Evolutionary conservation across 2,888 invertebrate species (phyloP).

Genomic region (Tinea pellionella): DNA sequence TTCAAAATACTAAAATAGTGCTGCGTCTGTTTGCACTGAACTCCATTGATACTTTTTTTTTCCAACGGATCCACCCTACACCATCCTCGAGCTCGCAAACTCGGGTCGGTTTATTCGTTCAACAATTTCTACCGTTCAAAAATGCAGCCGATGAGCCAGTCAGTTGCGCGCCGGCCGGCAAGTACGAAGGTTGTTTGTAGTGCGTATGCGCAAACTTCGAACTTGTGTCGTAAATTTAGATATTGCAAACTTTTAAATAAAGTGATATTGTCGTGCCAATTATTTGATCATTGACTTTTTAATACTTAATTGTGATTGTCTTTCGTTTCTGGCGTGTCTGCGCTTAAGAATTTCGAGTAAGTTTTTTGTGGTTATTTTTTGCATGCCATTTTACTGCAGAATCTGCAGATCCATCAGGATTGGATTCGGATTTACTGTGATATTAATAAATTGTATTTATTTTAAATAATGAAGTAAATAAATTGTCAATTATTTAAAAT

Average conservation of each 20-base stretch:
- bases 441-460: too few species aligned
- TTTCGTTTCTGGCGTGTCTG: background rate
- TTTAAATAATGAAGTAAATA: too few species aligned
- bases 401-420: background rate
- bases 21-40: background rate
- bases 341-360: background rate
- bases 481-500: too few species aligned
- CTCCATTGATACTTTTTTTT: background rate
- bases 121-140: background rate
- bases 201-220: constrained; percentile 47
- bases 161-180: constrained; percentile 43
- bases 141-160: constrained; percentile 15
- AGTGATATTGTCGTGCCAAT: background rate
- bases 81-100: background rate
- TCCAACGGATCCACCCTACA: background rate
- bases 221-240: background rate
- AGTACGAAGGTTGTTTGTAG: constrained; percentile 23
- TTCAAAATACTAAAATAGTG: too few species aligned
- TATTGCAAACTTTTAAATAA: background rate
- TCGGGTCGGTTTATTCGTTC: background rate
- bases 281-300: background rate
- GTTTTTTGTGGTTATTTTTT: constrained; percentile 7
- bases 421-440: too few species aligned
- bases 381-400: constrained; percentile 7
- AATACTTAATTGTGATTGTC: background rate